These are phyloP conservation scores for Pteropus rufus DNA, from an alignment of 2,797 vertebrate species.

Conservation along the genomic window DNA sequence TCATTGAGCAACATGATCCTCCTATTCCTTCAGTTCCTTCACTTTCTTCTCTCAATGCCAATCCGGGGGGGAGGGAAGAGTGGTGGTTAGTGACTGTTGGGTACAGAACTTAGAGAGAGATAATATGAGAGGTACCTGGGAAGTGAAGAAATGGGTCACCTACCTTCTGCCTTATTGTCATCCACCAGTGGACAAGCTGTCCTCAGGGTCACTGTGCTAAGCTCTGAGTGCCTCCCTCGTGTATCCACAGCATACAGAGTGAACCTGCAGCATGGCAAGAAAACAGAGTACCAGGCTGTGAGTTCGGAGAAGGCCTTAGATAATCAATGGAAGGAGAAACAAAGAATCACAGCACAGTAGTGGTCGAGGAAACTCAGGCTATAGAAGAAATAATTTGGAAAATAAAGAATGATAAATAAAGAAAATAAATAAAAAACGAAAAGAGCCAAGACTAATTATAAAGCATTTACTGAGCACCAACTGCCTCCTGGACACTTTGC, in stretches of 20 bases:
- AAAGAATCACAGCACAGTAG: neutral
- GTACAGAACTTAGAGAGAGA: neutral
- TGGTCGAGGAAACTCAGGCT: neutral
- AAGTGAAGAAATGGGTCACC: neutral
- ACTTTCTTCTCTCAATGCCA: neutral
- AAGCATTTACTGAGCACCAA: neutral
- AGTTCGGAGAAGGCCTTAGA: neutral
- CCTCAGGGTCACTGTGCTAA: constrained; percentile 92
- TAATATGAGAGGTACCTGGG: neutral
- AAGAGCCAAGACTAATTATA: neutral
- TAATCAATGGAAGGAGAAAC: neutral
- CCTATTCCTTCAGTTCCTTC: neutral
- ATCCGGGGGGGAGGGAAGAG: neutral
- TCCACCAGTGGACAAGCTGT: constrained; percentile 97
- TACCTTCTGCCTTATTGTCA: constrained; percentile 97
- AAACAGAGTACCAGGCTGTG: neutral
- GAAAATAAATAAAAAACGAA: too few species aligned
- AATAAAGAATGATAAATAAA: neutral
- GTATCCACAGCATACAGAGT: constrained; percentile 95
- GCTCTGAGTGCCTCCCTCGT: constrained; percentile 92
- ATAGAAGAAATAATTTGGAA: neutral
- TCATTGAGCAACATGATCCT: neutral
- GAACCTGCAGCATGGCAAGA: constrained; percentile 85
- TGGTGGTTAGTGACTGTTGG: neutral
- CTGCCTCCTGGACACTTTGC: neutral